Percentiles rank a stretch among this genome's conserved stretches.
Conservation (phyloP, 2,888 invertebrate species). For the Watsonalla cultraria region DNA sequence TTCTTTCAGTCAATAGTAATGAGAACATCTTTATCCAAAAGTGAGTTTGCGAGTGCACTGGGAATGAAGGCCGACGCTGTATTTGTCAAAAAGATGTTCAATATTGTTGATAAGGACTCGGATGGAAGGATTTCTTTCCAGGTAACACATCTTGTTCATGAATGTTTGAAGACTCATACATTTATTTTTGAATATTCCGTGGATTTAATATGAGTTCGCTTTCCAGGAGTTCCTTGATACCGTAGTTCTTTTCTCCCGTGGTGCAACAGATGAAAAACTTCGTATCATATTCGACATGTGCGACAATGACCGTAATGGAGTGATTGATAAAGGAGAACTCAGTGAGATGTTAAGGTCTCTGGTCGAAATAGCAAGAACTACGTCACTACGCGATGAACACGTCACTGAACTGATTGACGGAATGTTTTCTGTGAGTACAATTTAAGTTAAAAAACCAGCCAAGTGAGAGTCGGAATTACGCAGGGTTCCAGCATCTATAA, state of each 20-base stretch:
- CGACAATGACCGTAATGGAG: slow-evolving; percentile 95
- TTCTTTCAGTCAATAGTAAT: slow-evolving; percentile 87
- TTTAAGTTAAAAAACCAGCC: not conserved
- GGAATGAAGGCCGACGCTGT: slow-evolving; percentile 97
- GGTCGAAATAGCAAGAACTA: slow-evolving; percentile 95
- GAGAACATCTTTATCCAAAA: slow-evolving; percentile 93
- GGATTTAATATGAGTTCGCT: not conserved
- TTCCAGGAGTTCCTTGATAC: slow-evolving; percentile 94
- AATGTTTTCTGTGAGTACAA: slow-evolving; percentile 87
- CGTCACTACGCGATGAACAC: slow-evolving; percentile 92
- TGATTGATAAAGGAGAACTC: slow-evolving; percentile 95
- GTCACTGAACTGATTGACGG: slow-evolving; percentile 96
- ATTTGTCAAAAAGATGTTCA: slow-evolving; percentile 98
- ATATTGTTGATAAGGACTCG: slow-evolving; percentile 96
- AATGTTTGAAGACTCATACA: not conserved
- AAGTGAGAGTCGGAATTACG: too few relatives aligned
- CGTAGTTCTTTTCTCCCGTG: slow-evolving; percentile 93
- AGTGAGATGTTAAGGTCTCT: slow-evolving; percentile 95
- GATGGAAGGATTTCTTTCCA: slow-evolving; percentile 96
- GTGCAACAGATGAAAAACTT: slow-evolving; percentile 95
- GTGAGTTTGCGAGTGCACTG: slow-evolving; percentile 95
- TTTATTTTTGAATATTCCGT: not conserved
- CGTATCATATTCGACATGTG: slow-evolving; percentile 98
- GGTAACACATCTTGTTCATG: slow-evolving; percentile 52
- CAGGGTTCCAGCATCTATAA: too few relatives aligned